Base-by-base conservation (phyloP, 2,113 vertebrate genomes). In the Epinephelus fuscoguttatus region DNA sequence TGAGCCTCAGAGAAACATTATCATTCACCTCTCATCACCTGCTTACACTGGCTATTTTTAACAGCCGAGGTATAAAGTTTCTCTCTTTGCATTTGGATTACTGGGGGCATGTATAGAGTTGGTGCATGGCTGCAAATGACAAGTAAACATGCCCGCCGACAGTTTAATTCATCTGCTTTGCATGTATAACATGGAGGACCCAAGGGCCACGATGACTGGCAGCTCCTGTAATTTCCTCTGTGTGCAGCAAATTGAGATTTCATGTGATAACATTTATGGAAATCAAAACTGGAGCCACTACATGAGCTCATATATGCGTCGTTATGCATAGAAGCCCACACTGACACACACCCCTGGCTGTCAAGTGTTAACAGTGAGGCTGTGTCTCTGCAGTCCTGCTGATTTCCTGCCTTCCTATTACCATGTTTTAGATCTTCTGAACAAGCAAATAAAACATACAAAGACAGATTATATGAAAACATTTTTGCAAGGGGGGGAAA, bases 401-500 rank as follows among this genome's bases (percentile, higher is more conserved):
- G 68, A 78, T 70, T 87, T 91, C 86, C 82, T 81, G 77, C 75
- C 69, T 55, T 53, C 25, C 14, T n/a, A 75, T 84, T 80, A 70
- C 4, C 76, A 86, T 72, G 47, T 74, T 70, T 89, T 11, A 82
- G 84, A 91, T 90, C 19, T 63, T 78, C 18, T 33, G 42, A 53
- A 62, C 37, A 80, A 87, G 67, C 40, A 92, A 87, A 89, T 87
- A 87, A 84, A 87, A 87, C 77, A 76, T 18, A 21, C 23, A 21
- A 13, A 75, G 70, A 84, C 6, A 73, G 30, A 76, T 77, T 21
- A 79, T 25, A 82, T 77, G 42, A 89, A 70, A 84, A 84, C 15
- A 91, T 80, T 61, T 13, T 59, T 71, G 27, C 27, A 56, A 2
- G 8, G 9, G 18, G 18, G 3, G n/a, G 70, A 40, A 77, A 33